A percentile compares a stretch with the other conserved stretches of the same genome.
These are phyloP conservation scores for Lepisosteus oculatus DNA, from an alignment of 2,113 vertebrate genomes.

Conservation along the genomic window DNA sequence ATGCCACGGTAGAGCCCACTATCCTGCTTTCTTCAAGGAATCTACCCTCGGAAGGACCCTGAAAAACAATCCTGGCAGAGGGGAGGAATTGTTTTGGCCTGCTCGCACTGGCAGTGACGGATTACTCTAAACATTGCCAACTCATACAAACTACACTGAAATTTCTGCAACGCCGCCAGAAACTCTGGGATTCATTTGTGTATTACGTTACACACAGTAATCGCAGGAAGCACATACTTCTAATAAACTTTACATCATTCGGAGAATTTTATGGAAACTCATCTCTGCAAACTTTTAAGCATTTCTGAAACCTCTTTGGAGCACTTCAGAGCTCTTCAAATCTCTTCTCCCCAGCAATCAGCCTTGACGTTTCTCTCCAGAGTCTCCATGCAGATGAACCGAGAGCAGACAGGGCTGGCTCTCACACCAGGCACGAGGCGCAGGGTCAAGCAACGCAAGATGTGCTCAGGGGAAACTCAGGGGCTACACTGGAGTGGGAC, in stretches of 20 bases:
- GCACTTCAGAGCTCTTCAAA: neutral
- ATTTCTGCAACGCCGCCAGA: neutral
- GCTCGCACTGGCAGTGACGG: neutral
- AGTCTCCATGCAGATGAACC: neutral
- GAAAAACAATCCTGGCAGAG: neutral
- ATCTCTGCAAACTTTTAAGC: neutral
- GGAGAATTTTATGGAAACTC: conserved; percentile 3
- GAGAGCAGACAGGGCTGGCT: too few relatives aligned
- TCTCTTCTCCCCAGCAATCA: neutral
- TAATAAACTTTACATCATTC: neutral
- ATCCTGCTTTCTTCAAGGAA: too few relatives aligned
- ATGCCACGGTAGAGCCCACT: too few relatives aligned
- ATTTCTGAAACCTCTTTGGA: too few relatives aligned
- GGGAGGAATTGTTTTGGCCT: neutral
- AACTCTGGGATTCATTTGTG: conserved; percentile 5
- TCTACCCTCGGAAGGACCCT: neutral
- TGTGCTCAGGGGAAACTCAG: too few relatives aligned
- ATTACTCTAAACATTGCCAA: conserved; percentile 7
- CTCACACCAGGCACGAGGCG: too few relatives aligned
- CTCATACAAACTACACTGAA: conserved; percentile 6
- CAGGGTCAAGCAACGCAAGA: too few relatives aligned
- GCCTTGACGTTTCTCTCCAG: neutral
- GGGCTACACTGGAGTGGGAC: too few relatives aligned
- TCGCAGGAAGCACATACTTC: neutral
- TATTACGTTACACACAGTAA: neutral